Percentiles rank a stretch among this genome's conserved stretches.
Conservation (phyloP, 2,888 invertebrate species). For the Xylota sylvarum region DNA sequence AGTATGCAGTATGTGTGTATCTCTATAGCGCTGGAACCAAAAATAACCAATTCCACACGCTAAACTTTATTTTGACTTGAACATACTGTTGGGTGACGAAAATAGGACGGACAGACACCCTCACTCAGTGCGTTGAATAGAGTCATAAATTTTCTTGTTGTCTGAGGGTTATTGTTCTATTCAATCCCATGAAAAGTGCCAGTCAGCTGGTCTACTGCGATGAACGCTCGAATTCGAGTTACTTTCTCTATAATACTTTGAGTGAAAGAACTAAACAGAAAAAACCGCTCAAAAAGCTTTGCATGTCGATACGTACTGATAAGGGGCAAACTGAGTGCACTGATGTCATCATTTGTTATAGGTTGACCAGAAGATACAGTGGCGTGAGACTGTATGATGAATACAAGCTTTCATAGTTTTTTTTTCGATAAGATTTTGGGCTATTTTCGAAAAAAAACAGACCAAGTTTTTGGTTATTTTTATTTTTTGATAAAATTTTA, state of each 20-base stretch:
- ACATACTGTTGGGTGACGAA: conserved; percentile 36
- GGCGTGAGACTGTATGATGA: conserved; percentile 13
- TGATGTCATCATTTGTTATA: conserved; percentile 71
- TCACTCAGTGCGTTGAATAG: neutral
- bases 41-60: conserved; percentile 50
- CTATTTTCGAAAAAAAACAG: neutral
- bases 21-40: conserved; percentile 11
- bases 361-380: conserved; percentile 58
- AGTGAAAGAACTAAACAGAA: neutral
- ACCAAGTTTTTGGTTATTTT: neutral
- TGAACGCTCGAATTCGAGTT: conserved; percentile 18
- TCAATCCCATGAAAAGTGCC: conserved; percentile 12
- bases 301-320: neutral
- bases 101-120: conserved; percentile 39
- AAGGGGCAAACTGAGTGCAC: neutral
- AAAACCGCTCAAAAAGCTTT: conserved; percentile 40
- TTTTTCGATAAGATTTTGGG: neutral
- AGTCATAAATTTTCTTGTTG: conserved; percentile 36
- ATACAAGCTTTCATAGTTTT: neutral
- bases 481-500: neutral
- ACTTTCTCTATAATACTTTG: conserved; percentile 3
- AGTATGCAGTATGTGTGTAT: neutral
- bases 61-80: conserved; percentile 2
- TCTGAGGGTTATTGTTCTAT: conserved; percentile 23
- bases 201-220: conserved; percentile 48